Evolutionary conservation across 2,113 vertebrate species (phyloP).

Genomic region (Azemiops feae): DNA sequence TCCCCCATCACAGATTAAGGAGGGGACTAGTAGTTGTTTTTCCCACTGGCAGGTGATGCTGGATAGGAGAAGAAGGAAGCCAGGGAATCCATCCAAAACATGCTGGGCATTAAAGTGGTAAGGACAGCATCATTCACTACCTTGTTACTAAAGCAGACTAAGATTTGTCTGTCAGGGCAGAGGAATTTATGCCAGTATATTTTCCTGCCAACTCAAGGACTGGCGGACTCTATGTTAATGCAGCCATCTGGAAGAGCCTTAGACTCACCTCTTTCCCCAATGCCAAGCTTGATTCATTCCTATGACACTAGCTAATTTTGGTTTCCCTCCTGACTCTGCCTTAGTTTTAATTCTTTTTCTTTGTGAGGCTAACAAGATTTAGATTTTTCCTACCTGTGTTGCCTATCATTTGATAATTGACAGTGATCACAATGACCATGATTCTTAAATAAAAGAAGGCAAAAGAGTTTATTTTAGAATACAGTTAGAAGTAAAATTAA

Average conservation of each 20-base stretch:
- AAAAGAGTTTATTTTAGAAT: not conserved
- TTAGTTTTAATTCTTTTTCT: not conserved
- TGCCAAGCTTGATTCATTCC: not conserved
- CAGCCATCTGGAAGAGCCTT: not conserved
- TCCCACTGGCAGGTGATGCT: not conserved
- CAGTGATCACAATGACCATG: not conserved
- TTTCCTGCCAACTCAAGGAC: not conserved
- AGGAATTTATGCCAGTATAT: not conserved
- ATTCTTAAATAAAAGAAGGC: not conserved
- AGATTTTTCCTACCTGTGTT: not conserved
- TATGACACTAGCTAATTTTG: not conserved
- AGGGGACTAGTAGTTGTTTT: not conserved
- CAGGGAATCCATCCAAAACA: not conserved
- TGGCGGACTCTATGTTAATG: not conserved
- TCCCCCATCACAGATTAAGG: not conserved
- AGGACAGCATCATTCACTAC: not conserved
- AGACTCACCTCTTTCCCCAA: not conserved
- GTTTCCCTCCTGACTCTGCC: not conserved
- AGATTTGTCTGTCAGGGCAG: not conserved
- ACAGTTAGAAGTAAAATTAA: not conserved
- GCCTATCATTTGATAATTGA: not conserved
- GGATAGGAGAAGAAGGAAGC: not conserved
- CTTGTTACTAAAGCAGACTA: not conserved
- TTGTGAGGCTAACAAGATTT: not conserved
- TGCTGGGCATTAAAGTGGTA: not conserved